Conservation (phyloP, 1,140 invertebrate species). For the Kradibia gibbosae region DNA sequence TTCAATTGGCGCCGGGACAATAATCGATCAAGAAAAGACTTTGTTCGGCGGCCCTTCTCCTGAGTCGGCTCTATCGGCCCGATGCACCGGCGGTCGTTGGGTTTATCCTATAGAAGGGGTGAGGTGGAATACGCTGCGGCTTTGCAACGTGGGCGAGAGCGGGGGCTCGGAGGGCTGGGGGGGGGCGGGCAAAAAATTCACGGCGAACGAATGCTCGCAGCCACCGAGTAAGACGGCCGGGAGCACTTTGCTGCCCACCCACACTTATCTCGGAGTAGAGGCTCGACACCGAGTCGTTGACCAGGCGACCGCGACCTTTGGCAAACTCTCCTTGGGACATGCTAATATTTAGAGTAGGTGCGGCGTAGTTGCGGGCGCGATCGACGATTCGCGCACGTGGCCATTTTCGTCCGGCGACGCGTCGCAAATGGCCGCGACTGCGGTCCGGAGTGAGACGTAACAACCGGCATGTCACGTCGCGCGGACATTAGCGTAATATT, state of each 20-base stretch:
- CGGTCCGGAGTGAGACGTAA: conserved; percentile 18
- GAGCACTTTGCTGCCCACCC: background rate
- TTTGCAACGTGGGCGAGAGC: background rate
- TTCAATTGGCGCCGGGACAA: background rate
- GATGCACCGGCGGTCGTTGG: background rate
- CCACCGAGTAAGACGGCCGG: no score
- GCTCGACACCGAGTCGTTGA: background rate
- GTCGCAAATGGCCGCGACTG: conserved; percentile 49
- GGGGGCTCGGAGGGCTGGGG: no score
- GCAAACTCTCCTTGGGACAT: conserved; percentile 57
- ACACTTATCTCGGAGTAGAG: no score
- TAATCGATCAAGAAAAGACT: background rate
- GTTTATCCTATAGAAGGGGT: no score
- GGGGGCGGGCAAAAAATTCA: no score
- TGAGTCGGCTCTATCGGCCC: background rate
- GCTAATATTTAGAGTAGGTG: conserved; percentile 63
- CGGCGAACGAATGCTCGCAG: no score
- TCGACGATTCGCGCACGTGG: conserved; percentile 65
- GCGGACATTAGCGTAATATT: conserved; percentile 35
- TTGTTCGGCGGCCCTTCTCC: background rate
- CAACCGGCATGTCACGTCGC: conserved; percentile 36
- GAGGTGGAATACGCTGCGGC: no score
- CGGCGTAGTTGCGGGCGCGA: conserved; percentile 68
- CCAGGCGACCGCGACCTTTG: conserved; percentile 31
- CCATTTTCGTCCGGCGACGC: conserved; percentile 64